These are phyloP conservation scores for Acomys russatus DNA, from an alignment of 2,797 vertebrate genomes.

Conservation along the genomic window DNA sequence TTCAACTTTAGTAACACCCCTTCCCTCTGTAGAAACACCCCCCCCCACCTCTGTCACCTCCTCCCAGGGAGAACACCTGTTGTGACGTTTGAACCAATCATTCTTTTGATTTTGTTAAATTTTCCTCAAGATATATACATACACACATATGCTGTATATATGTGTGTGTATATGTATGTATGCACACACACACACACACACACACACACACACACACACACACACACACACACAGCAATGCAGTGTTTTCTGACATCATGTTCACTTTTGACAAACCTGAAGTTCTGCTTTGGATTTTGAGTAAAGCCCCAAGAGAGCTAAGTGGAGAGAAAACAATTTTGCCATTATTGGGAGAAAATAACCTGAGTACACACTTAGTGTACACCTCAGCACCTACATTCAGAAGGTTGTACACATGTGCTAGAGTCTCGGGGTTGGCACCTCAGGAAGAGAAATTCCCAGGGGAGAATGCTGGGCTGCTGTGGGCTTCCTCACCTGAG, in stretches of 20 bases:
- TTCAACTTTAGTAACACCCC: neutral
- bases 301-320: neutral
- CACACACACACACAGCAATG: no score
- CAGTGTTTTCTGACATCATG: neutral
- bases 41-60: neutral
- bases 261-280: neutral
- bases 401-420: neutral
- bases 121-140: neutral
- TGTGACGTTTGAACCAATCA: neutral
- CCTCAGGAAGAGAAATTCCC: neutral
- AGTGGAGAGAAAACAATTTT: neutral
- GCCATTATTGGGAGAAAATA: neutral
- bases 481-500: neutral
- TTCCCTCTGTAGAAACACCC: neutral
- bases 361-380: neutral
- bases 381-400: neutral
- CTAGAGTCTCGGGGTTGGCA: neutral
- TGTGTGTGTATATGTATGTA: no score
- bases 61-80: neutral
- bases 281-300: neutral
- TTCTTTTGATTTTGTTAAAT: conserved; percentile 31
- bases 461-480: fast-evolving
- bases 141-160: neutral
- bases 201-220: no score
- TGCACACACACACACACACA: no score